phyloP scores from a whole-genome alignment of 2,888 invertebrate species.

The Spilarctia lutea region DNA sequence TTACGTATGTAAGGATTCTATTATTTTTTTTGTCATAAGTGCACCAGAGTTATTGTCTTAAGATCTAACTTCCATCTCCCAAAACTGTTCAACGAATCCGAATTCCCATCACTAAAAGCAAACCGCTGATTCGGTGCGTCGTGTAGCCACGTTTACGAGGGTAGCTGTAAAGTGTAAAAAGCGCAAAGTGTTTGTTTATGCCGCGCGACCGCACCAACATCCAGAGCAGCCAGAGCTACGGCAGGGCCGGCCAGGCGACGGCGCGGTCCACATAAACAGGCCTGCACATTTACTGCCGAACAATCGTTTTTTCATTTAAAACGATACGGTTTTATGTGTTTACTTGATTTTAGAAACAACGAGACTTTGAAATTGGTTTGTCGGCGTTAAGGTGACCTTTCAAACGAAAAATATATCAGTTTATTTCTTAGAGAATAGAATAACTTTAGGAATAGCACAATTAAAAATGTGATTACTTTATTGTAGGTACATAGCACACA shows the following conservation, averaged over 20 bases:
- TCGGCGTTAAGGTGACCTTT: constrained; percentile 21
- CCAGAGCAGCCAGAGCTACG: constrained; percentile 42
- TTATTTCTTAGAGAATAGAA: neutral
- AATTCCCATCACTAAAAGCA: constrained; percentile 58
- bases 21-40: too few species aligned
- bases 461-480: neutral
- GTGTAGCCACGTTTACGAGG: constrained; percentile 81
- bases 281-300: constrained; percentile 72
- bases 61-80: neutral
- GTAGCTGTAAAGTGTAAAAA: constrained; percentile 83
- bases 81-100: constrained; percentile 8
- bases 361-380: constrained; percentile 16
- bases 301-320: constrained; percentile 57
- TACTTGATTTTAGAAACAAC: constrained; percentile 53
- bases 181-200: constrained; percentile 84
- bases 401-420: neutral
- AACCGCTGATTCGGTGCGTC: constrained; percentile 80
- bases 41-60: neutral
- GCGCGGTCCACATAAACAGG: constrained; percentile 63
- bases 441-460: too few species aligned
- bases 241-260: constrained; percentile 35
- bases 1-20: too few species aligned
- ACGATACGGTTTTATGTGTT: constrained; percentile 52
- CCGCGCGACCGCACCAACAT: constrained; percentile 52
- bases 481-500: too few species aligned